These are phyloP conservation scores for Synchiropus splendidus DNA, from an alignment of 2,113 vertebrate genomes.

Conservation along the genomic window DNA sequence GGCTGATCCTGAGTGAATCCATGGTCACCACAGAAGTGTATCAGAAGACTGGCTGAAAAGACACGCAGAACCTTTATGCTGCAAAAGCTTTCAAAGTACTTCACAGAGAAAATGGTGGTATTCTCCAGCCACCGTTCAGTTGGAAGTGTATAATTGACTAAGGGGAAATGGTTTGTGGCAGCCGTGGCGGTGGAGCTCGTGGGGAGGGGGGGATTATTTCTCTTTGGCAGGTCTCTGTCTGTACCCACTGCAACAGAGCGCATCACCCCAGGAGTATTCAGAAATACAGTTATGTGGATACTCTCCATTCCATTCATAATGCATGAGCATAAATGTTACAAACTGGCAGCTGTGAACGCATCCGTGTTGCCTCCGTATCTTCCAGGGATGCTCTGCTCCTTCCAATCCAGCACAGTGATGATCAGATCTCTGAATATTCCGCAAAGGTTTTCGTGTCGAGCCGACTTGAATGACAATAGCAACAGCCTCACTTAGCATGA, in stretches of 20 bases:
- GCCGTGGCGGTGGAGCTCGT: neutral
- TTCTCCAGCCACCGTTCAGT: slow-evolving; percentile 45
- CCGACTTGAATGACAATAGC: slow-evolving; percentile 5
- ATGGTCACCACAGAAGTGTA: slow-evolving; percentile 11
- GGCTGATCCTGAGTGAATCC: slow-evolving; percentile 23
- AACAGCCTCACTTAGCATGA: slow-evolving; percentile 11
- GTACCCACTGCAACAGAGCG: slow-evolving; percentile 26
- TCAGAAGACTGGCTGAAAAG: slow-evolving; percentile 43
- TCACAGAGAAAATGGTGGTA: slow-evolving; percentile 40
- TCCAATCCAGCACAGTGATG: slow-evolving; percentile 26
- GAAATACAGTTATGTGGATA: slow-evolving; percentile 50
- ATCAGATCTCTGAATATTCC: slow-evolving; percentile 21
- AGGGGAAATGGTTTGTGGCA: neutral
- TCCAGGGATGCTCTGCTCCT: slow-evolving; percentile 26
- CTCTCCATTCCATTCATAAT: slow-evolving; percentile 58
- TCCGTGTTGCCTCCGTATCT: slow-evolving; percentile 37
- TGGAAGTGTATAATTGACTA: slow-evolving; percentile 48
- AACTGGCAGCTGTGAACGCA: slow-evolving; percentile 49
- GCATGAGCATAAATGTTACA: slow-evolving; percentile 68
- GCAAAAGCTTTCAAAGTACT: slow-evolving; percentile 32
- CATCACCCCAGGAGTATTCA: slow-evolving; percentile 47
- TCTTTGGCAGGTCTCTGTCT: slow-evolving; percentile 33
- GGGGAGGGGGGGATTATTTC: neutral
- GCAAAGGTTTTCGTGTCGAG: slow-evolving; percentile 7
- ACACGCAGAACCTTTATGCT: slow-evolving; percentile 49